phyloP scores from a whole-genome alignment of 2,888 invertebrate species.

The Podotricha telesiphe region DNA sequence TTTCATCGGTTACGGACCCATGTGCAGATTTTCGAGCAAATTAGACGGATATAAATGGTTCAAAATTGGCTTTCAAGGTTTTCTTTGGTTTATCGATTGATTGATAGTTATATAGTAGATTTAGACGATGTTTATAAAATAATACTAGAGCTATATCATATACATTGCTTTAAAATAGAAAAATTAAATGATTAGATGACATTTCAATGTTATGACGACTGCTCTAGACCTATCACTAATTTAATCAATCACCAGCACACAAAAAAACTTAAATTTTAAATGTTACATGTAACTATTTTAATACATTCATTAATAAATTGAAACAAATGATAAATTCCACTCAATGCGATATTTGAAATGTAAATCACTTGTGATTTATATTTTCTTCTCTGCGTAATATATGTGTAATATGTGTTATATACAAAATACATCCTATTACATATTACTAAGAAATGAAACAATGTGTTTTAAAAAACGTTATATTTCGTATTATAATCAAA shows the following conservation, averaged over 20 bases:
- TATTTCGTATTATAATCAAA: not conserved
- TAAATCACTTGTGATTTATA: not conserved
- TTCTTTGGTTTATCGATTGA: too few species aligned
- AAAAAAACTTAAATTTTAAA: not conserved
- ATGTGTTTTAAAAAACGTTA: not conserved
- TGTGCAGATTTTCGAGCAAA: too few species aligned
- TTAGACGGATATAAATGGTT: too few species aligned
- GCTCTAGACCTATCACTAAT: not conserved
- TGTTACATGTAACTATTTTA: conserved; percentile 4
- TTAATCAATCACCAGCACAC: not conserved
- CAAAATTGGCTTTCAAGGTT: too few species aligned
- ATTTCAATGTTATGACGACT: not conserved
- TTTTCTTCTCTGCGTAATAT: not conserved
- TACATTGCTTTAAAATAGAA: too few species aligned
- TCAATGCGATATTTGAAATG: not conserved
- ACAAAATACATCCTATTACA: not conserved
- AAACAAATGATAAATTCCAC: not conserved
- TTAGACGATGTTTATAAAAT: too few species aligned
- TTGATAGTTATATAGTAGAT: too few species aligned
- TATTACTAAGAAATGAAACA: not conserved
- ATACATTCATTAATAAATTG: conserved; percentile 10
- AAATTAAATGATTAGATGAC: not conserved
- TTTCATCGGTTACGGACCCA: too few species aligned
- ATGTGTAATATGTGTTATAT: not conserved
- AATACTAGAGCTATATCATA: too few species aligned